These are phyloP conservation scores for Struthidea cinerea DNA, from an alignment of 2,113 vertebrate genomes.

Conservation along the genomic window DNA sequence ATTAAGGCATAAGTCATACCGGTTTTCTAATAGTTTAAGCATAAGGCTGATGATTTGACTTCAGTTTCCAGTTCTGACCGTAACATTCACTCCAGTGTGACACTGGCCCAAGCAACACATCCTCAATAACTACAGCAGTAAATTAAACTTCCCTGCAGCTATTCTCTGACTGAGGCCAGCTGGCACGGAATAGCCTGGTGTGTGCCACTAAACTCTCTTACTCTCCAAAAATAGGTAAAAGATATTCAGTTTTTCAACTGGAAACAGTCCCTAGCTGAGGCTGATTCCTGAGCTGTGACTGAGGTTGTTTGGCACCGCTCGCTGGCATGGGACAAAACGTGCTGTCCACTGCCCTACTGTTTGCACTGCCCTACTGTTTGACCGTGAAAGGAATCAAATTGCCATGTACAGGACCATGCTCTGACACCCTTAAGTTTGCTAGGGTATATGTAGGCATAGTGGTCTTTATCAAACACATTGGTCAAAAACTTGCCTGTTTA, in stretches of 20 bases:
- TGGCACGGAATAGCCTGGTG: background rate
- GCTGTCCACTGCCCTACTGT: background rate
- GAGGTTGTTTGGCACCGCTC: background rate
- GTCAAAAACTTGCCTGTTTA: background rate
- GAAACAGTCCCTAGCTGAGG: background rate
- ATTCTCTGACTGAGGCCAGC: background rate
- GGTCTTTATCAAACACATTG: background rate
- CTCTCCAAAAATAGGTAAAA: background rate
- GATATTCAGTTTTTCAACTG: background rate
- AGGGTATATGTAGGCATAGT: background rate
- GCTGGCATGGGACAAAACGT: background rate
- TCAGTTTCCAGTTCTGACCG: background rate
- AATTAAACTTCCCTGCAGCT: background rate
- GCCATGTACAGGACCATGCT: fast-evolving
- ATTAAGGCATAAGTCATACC: background rate
- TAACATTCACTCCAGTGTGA: background rate
- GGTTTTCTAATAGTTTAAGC: background rate
- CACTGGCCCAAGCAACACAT: background rate
- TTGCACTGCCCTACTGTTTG: background rate
- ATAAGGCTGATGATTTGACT: background rate
- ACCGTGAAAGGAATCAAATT: background rate
- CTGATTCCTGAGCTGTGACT: background rate
- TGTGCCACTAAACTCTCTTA: background rate
- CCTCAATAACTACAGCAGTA: background rate
- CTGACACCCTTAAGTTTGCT: background rate